Percentiles rank a stretch among this genome's conserved stretches.
Conservation (phyloP, 2,797 vertebrate species). For the Lacerta viridis region DNA sequence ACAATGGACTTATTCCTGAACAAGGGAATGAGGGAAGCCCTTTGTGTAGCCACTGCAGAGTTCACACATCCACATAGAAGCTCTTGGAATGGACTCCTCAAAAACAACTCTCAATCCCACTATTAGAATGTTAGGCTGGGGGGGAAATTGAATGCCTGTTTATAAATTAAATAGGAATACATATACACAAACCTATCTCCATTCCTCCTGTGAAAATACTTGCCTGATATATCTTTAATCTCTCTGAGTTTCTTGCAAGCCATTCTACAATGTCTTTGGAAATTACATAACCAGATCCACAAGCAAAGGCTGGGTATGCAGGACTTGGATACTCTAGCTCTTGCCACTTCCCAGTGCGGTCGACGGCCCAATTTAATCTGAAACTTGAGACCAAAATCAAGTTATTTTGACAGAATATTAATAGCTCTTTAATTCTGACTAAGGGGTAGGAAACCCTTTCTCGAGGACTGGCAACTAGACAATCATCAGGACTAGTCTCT, state of each 20-base stretch:
- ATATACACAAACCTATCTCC: not conserved
- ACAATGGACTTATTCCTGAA: not conserved
- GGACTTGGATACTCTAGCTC: constrained; percentile 96
- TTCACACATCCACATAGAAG: not conserved
- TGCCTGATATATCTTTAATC: constrained; percentile 97
- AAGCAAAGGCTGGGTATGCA: constrained; percentile 96
- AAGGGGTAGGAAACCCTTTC: not conserved
- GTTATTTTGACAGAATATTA: constrained; percentile 16
- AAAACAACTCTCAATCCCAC: not conserved
- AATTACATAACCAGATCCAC: constrained; percentile 94
- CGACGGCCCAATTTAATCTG: constrained; percentile 97
- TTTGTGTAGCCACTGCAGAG: not conserved
- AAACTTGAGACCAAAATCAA: constrained; percentile 84
- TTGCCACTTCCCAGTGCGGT: constrained; percentile 97
- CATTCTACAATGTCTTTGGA: constrained; percentile 93
- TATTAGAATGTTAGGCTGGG: not conserved
- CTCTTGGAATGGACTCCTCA: not conserved
- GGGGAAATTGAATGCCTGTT: no score
- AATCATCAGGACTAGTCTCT: not conserved
- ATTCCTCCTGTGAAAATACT: not conserved
- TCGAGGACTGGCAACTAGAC: not conserved
- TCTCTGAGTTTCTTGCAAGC: constrained; percentile 91
- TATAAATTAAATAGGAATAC: no score
- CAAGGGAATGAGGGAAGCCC: not conserved
- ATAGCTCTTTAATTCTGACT: not conserved